A percentile compares a stretch with the other conserved stretches of the same genome.
Evolutionary conservation across 2,888 invertebrate species (phyloP).

Genomic region (Aphodius sticticus): DNA sequence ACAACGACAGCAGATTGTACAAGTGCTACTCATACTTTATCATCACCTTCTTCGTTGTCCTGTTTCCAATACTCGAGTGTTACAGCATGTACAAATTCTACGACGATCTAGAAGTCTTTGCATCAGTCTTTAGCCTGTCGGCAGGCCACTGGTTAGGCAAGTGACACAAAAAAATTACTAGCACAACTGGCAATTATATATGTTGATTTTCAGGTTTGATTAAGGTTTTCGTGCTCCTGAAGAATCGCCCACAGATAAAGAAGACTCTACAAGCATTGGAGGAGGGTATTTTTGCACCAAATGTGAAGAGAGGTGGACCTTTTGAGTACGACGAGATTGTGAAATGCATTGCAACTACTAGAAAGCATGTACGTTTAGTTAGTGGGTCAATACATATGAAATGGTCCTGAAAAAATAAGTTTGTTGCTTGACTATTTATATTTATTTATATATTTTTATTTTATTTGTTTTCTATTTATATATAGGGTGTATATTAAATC

Average conservation of each 20-base stretch:
- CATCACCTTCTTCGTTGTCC: slow-evolving; percentile 30
- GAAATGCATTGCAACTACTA: slow-evolving; percentile 34
- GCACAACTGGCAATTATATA: background rate
- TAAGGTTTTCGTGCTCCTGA: slow-evolving; percentile 36
- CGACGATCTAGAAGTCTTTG: slow-evolving; percentile 33
- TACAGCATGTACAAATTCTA: slow-evolving; percentile 35
- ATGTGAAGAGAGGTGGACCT: slow-evolving; percentile 25
- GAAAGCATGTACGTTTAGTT: slow-evolving; percentile 33
- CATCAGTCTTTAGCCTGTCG: slow-evolving; percentile 34
- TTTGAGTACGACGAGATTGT: slow-evolving; percentile 31
- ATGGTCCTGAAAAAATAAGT: too few relatives aligned
- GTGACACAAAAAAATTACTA: background rate
- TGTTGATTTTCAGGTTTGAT: slow-evolving; percentile 35
- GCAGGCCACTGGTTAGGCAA: slow-evolving; percentile 35
- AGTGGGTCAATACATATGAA: too few relatives aligned
- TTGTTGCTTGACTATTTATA: too few relatives aligned
- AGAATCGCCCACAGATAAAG: slow-evolving; percentile 34
- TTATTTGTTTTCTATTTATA: too few relatives aligned
- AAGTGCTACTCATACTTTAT: slow-evolving; percentile 31
- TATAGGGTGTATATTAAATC: too few relatives aligned
- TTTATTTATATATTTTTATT: too few relatives aligned
- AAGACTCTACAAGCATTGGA: slow-evolving; percentile 32
- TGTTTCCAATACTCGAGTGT: slow-evolving; percentile 35
- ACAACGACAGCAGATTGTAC: slow-evolving; percentile 27
- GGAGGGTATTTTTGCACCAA: slow-evolving; percentile 36